Percentiles rank a stretch among this genome's conserved stretches.
Conservation (phyloP, 2,113 vertebrate genomes). For the Cyanocitta stelleri region DNA sequence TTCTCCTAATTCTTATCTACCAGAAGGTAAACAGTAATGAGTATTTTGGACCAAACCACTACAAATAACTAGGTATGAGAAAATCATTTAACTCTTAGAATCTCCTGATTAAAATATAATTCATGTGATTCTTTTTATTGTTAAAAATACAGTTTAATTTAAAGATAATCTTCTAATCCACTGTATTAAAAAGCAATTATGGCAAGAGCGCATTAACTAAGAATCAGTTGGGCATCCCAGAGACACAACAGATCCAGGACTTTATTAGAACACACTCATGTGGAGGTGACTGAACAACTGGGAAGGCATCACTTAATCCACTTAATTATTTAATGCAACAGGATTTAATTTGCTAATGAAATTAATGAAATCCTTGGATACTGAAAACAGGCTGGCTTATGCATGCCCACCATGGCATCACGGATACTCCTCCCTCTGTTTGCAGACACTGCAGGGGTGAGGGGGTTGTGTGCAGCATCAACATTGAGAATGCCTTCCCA, state of each 20-base stretch:
- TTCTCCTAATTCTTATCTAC: no score
- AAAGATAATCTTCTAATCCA: slow-evolving; percentile 23
- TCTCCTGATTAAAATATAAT: neutral
- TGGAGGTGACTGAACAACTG: neutral
- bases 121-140: neutral
- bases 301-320: neutral
- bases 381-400: neutral
- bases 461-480: neutral
- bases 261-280: neutral
- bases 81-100: neutral
- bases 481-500: neutral
- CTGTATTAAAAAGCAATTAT: slow-evolving; percentile 28
- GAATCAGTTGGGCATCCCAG: neutral
- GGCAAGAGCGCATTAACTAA: neutral
- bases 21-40: no score
- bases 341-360: neutral
- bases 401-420: neutral
- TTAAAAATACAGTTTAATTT: slow-evolving; percentile 27
- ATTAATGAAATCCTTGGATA: neutral
- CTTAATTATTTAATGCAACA: neutral
- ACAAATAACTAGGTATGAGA: neutral
- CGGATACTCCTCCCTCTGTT: neutral
- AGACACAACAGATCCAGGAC: neutral
- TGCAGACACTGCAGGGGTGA: neutral
- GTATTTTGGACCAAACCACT: no score